Percentiles rank a stretch among this genome's conserved stretches.
These are phyloP conservation scores for Beris chalybata DNA, from an alignment of 2,888 invertebrate genomes.

Conservation along the genomic window DNA sequence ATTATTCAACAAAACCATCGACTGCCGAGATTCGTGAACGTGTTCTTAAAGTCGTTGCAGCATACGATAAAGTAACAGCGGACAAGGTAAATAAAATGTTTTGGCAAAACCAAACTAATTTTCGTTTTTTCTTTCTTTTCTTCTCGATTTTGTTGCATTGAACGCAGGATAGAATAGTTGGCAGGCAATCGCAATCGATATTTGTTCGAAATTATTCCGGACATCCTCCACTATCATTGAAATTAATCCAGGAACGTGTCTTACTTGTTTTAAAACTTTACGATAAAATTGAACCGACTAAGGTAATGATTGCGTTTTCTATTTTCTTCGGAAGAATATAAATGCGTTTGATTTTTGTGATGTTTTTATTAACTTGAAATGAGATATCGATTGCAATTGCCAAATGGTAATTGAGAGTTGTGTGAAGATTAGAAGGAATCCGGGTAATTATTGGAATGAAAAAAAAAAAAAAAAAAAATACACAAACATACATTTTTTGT, in stretches of 20 bases:
- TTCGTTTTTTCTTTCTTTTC: constrained; percentile 48
- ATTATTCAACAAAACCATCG: constrained; percentile 58
- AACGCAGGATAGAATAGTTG: constrained; percentile 34
- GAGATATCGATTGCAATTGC: constrained; percentile 7
- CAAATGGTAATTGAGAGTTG: constrained; percentile 21
- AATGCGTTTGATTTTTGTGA: background rate
- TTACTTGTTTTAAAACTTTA: constrained; percentile 94
- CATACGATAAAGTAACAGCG: constrained; percentile 86
- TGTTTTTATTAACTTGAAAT: background rate
- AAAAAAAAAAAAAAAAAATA: no score
- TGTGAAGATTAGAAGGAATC: background rate
- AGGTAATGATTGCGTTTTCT: constrained; percentile 65
- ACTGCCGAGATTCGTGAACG: constrained; percentile 73
- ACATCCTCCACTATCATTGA: constrained; percentile 77
- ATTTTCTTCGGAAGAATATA: background rate
- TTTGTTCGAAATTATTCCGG: constrained; percentile 69
- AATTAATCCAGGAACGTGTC: constrained; percentile 85
- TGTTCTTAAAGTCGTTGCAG: constrained; percentile 82
- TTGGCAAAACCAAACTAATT: constrained; percentile 22
- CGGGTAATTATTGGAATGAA: no score
- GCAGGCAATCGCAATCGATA: constrained; percentile 48
- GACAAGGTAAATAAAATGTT: constrained; percentile 69
- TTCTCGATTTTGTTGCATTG: constrained; percentile 48
- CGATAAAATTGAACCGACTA: constrained; percentile 92
- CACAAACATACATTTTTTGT: no score